Evolutionary conservation across 2,797 vertebrate species (phyloP).

Genomic region (Pangasius sanitwongsei): DNA sequence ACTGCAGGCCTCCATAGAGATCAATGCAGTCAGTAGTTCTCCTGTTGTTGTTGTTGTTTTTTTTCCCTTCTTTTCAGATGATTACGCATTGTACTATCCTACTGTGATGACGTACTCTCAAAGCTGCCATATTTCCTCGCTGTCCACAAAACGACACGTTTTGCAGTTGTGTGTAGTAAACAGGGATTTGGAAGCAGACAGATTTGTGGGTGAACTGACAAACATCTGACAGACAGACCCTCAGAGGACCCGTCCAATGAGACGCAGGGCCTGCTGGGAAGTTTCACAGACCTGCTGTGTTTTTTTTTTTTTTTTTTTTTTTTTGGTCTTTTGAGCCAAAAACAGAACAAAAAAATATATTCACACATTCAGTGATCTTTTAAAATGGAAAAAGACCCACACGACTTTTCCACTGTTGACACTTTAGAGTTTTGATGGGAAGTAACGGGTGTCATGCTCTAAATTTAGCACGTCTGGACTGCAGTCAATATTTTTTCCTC

Average conservation of each 20-base stretch:
- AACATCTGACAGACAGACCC: background rate
- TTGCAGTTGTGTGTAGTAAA: background rate
- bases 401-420: conserved; percentile 6
- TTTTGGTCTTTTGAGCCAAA: background rate
- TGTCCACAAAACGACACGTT: background rate
- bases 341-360: background rate
- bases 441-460: conserved; percentile 24
- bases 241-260: background rate
- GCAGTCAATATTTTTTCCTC: conserved; percentile 48
- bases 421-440: conserved; percentile 12
- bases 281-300: background rate
- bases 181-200: background rate
- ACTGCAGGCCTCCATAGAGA: conserved; percentile 12
- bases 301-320: background rate
- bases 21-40: background rate
- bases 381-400: conserved; percentile 19
- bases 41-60: background rate
- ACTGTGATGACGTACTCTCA: background rate
- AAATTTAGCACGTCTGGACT: conserved; percentile 30
- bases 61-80: background rate
- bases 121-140: background rate
- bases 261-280: background rate
- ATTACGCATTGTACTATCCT: background rate
- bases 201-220: background rate
- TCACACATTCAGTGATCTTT: background rate